phyloP scores from a whole-genome alignment of 2,797 vertebrate genomes.

The Holocentrus rufus region DNA sequence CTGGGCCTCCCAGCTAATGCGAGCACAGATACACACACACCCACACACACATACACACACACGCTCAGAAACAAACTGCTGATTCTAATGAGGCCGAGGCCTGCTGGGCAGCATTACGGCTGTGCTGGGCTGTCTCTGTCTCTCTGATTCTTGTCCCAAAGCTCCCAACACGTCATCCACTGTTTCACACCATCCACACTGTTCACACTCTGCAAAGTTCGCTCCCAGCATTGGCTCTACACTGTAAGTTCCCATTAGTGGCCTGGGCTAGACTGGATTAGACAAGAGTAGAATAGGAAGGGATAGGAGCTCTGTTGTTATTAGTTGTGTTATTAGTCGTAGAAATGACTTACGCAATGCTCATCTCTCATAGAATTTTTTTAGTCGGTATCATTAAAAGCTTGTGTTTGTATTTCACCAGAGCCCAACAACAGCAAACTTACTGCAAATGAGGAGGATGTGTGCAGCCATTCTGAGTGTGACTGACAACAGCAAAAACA shows the following conservation, averaged over 20 bases:
- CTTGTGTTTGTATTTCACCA: too few species aligned
- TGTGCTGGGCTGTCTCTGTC: conserved; percentile 61
- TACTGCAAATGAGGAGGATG: too few species aligned
- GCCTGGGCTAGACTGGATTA: too few species aligned
- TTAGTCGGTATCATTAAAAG: too few species aligned
- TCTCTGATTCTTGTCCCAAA: conserved; percentile 69
- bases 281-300: neutral
- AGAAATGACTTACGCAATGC: too few species aligned
- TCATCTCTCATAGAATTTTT: too few species aligned
- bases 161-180: conserved; percentile 60
- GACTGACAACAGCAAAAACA: too few species aligned
- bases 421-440: too few species aligned
- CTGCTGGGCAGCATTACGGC: conserved; percentile 67
- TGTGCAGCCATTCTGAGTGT: too few species aligned
- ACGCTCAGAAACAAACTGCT: conserved; percentile 51
- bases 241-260: neutral
- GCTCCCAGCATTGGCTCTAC: conserved; percentile 35
- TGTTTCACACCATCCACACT: conserved; percentile 29
- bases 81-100: conserved; percentile 75
- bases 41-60: conserved; percentile 38
- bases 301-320: neutral
- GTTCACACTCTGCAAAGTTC: conserved; percentile 28
- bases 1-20: conserved; percentile 65
- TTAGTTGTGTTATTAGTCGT: too few species aligned
- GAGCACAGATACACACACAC: conserved; percentile 58